Conservation (phyloP, 2,797 vertebrate species). For the Smutsia temminckii region DNA sequence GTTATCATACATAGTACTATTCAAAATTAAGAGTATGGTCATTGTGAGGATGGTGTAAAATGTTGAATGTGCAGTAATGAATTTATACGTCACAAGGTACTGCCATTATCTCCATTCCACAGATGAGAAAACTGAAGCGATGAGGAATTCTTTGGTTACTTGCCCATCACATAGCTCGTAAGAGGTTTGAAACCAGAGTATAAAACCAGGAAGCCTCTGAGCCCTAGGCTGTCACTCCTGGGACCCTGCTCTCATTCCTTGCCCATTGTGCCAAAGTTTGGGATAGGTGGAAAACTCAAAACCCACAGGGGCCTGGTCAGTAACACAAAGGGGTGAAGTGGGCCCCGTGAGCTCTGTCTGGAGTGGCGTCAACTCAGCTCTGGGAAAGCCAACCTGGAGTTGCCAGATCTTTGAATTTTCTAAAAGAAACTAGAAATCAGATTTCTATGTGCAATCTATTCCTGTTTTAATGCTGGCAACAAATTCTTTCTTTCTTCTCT, state of each 20-base stretch:
- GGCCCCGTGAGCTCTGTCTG: background rate
- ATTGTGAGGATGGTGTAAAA: background rate
- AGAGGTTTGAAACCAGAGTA: background rate
- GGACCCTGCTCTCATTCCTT: background rate
- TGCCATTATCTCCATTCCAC: background rate
- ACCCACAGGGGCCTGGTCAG: background rate
- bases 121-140: background rate
- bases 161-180: background rate
- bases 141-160: background rate
- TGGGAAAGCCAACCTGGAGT: background rate
- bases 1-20: background rate
- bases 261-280: background rate
- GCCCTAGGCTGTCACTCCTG: background rate
- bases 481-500: background rate
- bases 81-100: background rate
- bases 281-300: background rate
- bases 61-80: background rate
- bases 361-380: background rate
- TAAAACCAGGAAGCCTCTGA: background rate
- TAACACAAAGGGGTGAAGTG: background rate
- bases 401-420: background rate
- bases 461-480: slow-evolving; percentile 5
- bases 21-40: background rate
- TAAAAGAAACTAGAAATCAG: slow-evolving; percentile 32
- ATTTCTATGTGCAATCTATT: slow-evolving; percentile 21